Base-by-base conservation (phyloP, 2,113 vertebrate species). In the Oryzias curvinotus region DNA sequence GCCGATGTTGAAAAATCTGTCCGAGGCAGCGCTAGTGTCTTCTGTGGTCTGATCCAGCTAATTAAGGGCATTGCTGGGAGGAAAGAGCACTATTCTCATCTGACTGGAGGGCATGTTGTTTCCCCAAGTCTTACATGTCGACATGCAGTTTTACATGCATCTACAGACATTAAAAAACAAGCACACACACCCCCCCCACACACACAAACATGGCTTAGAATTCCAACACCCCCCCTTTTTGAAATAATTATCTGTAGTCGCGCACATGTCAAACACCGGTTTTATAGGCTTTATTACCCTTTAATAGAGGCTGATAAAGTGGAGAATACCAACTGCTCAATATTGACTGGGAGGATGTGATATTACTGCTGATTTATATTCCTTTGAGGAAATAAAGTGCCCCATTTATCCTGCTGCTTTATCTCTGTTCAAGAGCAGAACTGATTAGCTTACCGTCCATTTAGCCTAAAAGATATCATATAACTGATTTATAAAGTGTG, bases 41-140 rank as follows among this genome's bases (percentile, higher is more conserved):
- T 65, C 63, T 60, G 69, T 65, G 52, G 82, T 81, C 82, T 86
- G 74, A 87, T 83, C 65, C 64, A 17, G 74, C 81, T 87, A 89
- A 89, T 89, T 89, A 85, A 85, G 88, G 85, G 83, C 86, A 85
- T 75, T 43, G 72, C 84, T 80, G 55, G 69, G 68, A 85, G 80
- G 76, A 86, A 82, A 72, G 80, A 75, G 78, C 76, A 75, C 81
- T 83, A 86, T 83, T 85, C 80, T 75, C 74, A 83, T 84, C 71
- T 55, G 47, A 75, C 85, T 82, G 59, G 56, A 54, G 80, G 85
- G 70, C 57, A 73, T 78, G 75, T 65, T 78, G 58, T 81, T 75
- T 78, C 57, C 64, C 52, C 65, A 59, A 68, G 75, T 83, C 68
- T 75, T 72, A 53, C 70, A 52, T 58, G 58, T 45, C 77, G 78